Evolutionary conservation across 2,113 vertebrate genomes (phyloP).

Genomic region (Ginglymostoma cirratum): DNA sequence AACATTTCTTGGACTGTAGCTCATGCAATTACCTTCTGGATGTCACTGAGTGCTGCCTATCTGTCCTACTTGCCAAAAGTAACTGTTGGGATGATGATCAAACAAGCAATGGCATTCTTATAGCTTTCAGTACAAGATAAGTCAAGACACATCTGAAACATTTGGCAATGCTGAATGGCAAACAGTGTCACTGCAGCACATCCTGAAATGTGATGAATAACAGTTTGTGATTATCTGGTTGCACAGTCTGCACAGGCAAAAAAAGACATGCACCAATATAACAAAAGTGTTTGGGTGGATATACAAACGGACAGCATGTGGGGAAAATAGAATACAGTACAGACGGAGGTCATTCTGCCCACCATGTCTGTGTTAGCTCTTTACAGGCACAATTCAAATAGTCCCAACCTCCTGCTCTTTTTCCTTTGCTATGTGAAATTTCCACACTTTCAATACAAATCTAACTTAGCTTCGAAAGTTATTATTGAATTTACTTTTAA

Average conservation of each 20-base stretch:
- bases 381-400: background rate
- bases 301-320: background rate
- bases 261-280: background rate
- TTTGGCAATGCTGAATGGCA: background rate
- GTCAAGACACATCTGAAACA: background rate
- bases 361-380: background rate
- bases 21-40: background rate
- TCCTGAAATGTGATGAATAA: background rate
- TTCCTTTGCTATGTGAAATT: background rate
- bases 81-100: background rate
- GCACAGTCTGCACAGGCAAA: background rate
- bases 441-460: background rate
- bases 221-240: background rate
- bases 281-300: background rate
- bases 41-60: background rate
- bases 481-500: background rate
- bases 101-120: background rate
- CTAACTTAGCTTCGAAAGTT: background rate
- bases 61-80: background rate
- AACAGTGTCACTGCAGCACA: background rate
- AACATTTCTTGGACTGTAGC: background rate
- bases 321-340: background rate
- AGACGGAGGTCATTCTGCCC: background rate
- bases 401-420: background rate
- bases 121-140: background rate